These are phyloP conservation scores for Phrynocephalus vlangalii DNA, from an alignment of 2,797 vertebrate genomes.

Conservation along the genomic window DNA sequence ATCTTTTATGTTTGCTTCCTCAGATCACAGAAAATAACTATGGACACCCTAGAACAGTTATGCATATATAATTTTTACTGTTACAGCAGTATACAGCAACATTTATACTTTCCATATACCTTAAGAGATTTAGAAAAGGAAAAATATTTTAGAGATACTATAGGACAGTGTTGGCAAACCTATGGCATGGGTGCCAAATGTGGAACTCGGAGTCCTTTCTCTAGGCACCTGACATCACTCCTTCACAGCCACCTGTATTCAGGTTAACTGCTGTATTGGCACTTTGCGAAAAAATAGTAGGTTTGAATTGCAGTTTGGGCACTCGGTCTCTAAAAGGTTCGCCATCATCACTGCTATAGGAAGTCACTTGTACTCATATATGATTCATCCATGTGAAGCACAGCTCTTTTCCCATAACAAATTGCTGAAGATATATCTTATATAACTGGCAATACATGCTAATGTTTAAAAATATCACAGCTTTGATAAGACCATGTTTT, in stretches of 20 bases:
- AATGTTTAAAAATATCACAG: not conserved
- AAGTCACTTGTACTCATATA: not conserved
- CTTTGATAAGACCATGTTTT: not conserved
- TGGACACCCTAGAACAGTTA: not conserved
- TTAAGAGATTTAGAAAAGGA: not conserved
- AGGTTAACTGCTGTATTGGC: too few relatives aligned
- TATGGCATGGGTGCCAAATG: too few relatives aligned
- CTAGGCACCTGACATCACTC: too few relatives aligned
- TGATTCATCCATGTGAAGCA: not conserved
- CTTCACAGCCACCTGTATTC: too few relatives aligned
- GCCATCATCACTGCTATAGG: too few relatives aligned
- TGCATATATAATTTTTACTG: not conserved
- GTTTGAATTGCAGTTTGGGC: too few relatives aligned
- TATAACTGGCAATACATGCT: conserved; percentile 19
- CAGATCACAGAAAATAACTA: not conserved
- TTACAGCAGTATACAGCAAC: not conserved
- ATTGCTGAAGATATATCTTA: not conserved
- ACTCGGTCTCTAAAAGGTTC: too few relatives aligned
- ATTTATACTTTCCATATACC: not conserved
- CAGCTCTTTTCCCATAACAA: not conserved
- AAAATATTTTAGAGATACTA: not conserved
- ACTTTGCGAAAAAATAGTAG: too few relatives aligned
- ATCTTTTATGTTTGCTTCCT: not conserved
- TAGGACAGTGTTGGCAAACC: too few relatives aligned
- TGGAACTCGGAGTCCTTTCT: too few relatives aligned